Evolutionary conservation across 2,113 vertebrate species (phyloP).

Genomic region (Machaerirhynchus nigripectus): DNA sequence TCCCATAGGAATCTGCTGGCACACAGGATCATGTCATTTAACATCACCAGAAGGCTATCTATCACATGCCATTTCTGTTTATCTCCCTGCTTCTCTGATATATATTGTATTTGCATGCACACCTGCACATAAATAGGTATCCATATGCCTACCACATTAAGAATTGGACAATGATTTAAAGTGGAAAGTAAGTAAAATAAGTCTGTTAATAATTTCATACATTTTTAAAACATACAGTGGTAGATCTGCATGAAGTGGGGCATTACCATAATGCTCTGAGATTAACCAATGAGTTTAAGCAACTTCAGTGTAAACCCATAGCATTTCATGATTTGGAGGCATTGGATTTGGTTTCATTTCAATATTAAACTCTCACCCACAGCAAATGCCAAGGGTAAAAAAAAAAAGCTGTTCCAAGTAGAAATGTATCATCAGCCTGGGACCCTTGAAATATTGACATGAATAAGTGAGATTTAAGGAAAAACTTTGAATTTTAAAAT

Average conservation of each 20-base stretch:
- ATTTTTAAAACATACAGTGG: background rate
- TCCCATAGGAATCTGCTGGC: background rate
- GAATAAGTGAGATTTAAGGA: background rate
- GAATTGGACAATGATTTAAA: background rate
- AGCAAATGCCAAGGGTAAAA: background rate
- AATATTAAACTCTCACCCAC: background rate
- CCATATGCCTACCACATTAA: background rate
- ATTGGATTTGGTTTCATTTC: background rate
- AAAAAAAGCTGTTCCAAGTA: background rate
- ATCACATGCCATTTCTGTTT: background rate
- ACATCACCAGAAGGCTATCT: background rate
- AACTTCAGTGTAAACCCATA: background rate
- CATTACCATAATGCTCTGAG: background rate
- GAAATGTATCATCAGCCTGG: background rate
- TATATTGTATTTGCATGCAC: constrained; percentile 11
- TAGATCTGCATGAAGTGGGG: background rate
- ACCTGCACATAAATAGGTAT: constrained; percentile 60
- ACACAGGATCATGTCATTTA: background rate
- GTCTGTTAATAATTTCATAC: background rate
- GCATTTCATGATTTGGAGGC: background rate
- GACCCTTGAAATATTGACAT: background rate
- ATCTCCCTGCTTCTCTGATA: background rate
- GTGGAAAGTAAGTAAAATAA: background rate
- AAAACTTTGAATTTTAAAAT: background rate
- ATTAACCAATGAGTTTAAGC: background rate